Base-by-base conservation (phyloP, 1,140 invertebrate genomes). In the Panagrolaimus sp. region DNA sequence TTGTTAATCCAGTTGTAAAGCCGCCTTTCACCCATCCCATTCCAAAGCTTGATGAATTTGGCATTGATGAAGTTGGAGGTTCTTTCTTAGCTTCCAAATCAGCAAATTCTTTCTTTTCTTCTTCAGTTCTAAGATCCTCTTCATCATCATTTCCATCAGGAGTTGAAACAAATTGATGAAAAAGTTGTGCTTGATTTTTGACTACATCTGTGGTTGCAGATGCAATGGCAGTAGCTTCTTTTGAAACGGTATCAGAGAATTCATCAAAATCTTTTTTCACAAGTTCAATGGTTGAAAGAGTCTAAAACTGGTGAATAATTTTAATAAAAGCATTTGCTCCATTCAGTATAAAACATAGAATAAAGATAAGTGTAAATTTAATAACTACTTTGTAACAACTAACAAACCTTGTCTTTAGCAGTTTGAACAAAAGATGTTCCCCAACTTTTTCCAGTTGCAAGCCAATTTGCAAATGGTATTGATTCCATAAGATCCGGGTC, bases 221-320 rank as follows among this genome's bases (percentile, higher is more conserved):
- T 17, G 77, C 78, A 38, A 79, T n/a, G 0, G 76, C 65, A 17
- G 65, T 71, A 8, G 79, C 79, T 69, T 82, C 77, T 15, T 67
- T 69, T 12, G 71, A 63, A 9, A 79, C 71, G 43, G 78, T 75
- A 46, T 79, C 77, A 8, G 76, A 71, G 62, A 79, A 79, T 62
- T 79, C 77, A 48, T 80, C 63, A 8, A 79, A 55, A 44, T 79
- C 77, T 48, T 81, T 80, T 65, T 79, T 79, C 62, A 79, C 76
- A 1, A 71, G 28, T 47, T 79, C 79, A 26, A 79, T 47, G 1
- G 77, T 81, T 8, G 64, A 73, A 14, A 78, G 38, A 10, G 79
- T 81, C 77, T 79, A 46, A 68, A 75, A 76, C 12, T 8, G 15
- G 0, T 38, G 28, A 8, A n/a, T 28, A 47, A 15, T 32, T 67